These are phyloP conservation scores for Pachyrhynchus sulphureomaculatus DNA, from an alignment of 1,140 invertebrate species.

Conservation along the genomic window DNA sequence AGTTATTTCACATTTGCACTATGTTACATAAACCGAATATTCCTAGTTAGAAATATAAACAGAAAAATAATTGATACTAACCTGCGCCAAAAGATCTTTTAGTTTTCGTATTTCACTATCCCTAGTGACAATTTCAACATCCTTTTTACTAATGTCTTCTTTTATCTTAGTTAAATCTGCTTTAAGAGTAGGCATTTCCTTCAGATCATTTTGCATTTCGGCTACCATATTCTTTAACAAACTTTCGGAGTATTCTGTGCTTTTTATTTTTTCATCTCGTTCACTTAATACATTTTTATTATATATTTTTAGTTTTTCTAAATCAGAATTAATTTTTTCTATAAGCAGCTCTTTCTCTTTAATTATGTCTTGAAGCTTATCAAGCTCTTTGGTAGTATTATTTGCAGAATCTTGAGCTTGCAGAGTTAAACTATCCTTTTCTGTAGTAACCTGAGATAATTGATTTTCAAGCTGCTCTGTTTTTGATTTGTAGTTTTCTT, in stretches of 20 bases:
- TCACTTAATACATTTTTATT: slow-evolving; percentile 2
- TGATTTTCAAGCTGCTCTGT: slow-evolving; percentile 13
- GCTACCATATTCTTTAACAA: slow-evolving; percentile 11
- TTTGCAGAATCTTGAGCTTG: background rate
- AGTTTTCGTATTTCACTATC: slow-evolving; percentile 17
- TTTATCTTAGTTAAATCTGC: background rate
- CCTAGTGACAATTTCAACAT: slow-evolving; percentile 7
- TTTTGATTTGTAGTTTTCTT: slow-evolving; percentile 16
- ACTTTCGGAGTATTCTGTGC: slow-evolving; percentile 6
- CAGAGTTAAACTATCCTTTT: slow-evolving; percentile 7
- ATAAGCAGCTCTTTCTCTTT: slow-evolving; percentile 12
- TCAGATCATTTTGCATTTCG: slow-evolving; percentile 11
- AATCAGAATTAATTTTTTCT: background rate
- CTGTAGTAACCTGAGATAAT: background rate
- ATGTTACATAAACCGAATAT: no score
- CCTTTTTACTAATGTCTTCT: slow-evolving; percentile 4
- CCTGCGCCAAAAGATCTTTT: slow-evolving; percentile 26
- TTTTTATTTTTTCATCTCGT: slow-evolving; percentile 10
- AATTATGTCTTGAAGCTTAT: slow-evolving; percentile 18
- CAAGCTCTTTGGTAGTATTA: background rate
- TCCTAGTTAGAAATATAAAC: no score
- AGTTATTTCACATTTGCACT: no score
- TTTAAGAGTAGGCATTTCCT: background rate
- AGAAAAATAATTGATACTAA: slow-evolving; percentile 1
- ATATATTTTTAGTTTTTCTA: slow-evolving; percentile 1